Evolutionary conservation across 2,797 vertebrate species (phyloP).

Genomic region (Catamblyrhynchus diadema): DNA sequence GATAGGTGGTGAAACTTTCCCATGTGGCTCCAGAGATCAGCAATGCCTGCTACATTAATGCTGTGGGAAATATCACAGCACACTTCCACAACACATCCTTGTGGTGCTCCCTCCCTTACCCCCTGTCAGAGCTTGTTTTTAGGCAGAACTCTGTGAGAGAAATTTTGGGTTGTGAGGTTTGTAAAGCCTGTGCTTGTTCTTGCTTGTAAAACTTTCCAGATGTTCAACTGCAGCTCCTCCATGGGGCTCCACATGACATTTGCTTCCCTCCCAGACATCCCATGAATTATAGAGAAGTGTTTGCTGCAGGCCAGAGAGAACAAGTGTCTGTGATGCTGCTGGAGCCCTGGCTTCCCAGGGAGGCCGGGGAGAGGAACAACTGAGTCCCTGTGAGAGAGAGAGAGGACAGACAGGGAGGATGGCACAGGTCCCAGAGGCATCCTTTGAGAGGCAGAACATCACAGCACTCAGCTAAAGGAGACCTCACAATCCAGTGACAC

Average conservation of each 20-base stretch:
- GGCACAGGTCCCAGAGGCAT: not conserved
- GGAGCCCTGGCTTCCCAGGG: not conserved
- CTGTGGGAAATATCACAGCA: not conserved
- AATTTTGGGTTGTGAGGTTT: not conserved
- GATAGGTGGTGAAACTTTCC: not conserved
- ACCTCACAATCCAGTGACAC: not conserved
- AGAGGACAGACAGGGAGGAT: not conserved
- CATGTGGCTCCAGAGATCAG: not conserved
- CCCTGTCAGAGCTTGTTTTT: not conserved
- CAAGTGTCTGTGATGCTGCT: not conserved
- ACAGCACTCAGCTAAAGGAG: not conserved
- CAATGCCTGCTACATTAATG: not conserved
- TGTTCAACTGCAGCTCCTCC: not conserved
- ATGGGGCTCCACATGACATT: not conserved
- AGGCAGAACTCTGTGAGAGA: not conserved
- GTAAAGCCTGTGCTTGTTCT: not conserved
- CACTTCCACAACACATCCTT: rapidly evolving
- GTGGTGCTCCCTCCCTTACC: not conserved
- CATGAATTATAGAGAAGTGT: not conserved
- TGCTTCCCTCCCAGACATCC: not conserved
- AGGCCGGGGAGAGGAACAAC: not conserved
- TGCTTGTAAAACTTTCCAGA: rapidly evolving
- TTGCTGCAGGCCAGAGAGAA: not conserved
- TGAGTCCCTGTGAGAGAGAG: not conserved
- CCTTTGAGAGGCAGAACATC: not conserved